Base-by-base conservation (phyloP, 2,797 vertebrate species). In the Sebastiscus albofasciatus region DNA sequence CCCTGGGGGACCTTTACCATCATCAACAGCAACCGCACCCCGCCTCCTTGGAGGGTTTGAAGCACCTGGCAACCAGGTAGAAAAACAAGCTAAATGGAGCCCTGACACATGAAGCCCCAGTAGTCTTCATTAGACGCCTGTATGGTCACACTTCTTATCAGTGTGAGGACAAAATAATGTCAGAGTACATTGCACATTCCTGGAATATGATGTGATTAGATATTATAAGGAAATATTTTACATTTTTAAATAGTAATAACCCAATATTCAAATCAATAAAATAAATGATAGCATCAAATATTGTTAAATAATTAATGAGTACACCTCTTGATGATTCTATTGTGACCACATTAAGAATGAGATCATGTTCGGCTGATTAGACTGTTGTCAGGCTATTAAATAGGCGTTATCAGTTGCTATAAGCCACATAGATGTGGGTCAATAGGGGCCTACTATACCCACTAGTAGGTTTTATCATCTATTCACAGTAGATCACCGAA, bases 21-120 rank as follows among this genome's bases (percentile, higher is more conserved):
- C 62, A 61, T 60, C 60, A 80, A 54, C 69, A 74, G 27, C 70
- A 6, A n/a, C 55, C 0, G 1, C 56, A 18, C 22, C 52, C 8
- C 11, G n/a, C 10, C 7, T 76, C 81, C 80, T n/a, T 5, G 1
- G 70, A 72, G 85, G 82, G 49, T 34, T 61, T 3, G 1, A 12
- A 59, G 54, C 73, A 77, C 92, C 86, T 89, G 90, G 92, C 81
- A 91, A 89, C 90, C 78, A 77, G 67, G 59, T 85, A 79, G 72
- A 84, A 92, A 89, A 94, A 92, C 87, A 92, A 79, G 39, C 46
- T 26, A 36, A 54, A 36, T 18, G 26, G 42, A 81, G 76, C 68
- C 42, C 46, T 68, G 69, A 33, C 65, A 54, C 54, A 12, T 16
- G n/a, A 13, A 6, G 49, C 79, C 92, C 90, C 91, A 33, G 42